Conservation (phyloP, 2,113 vertebrate genomes). For the Ophthalmolycus amberensis region DNA sequence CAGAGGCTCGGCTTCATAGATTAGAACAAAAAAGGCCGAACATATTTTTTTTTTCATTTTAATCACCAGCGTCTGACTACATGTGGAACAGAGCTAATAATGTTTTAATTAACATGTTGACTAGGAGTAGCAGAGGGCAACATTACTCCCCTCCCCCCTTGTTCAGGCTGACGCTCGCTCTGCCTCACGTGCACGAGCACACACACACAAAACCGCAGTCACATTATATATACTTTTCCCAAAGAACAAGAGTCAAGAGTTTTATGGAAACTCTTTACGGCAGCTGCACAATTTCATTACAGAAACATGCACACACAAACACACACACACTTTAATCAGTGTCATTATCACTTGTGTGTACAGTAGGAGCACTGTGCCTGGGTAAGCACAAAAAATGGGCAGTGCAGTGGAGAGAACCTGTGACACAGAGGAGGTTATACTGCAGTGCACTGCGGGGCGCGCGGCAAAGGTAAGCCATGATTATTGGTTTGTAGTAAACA, state of each 20-base stretch:
- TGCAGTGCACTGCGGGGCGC: conserved; percentile 27
- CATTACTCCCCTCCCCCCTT: conserved; percentile 37
- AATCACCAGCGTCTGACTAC: conserved; percentile 73
- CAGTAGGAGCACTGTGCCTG: neutral
- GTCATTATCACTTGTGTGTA: neutral
- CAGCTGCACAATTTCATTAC: conserved; percentile 10
- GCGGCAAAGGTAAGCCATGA: conserved; percentile 63
- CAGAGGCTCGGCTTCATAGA: conserved; percentile 62
- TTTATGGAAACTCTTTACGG: neutral
- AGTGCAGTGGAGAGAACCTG: neutral
- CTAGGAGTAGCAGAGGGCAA: conserved; percentile 69
- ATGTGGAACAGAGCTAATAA: conserved; percentile 79
- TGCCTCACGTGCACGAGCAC: conserved; percentile 7
- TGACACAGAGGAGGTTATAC: conserved; percentile 49
- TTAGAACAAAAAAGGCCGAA: conserved; percentile 67
- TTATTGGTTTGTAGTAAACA: conserved; percentile 71
- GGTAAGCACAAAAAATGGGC: neutral
- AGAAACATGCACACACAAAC: neutral
- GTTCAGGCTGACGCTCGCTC: conserved; percentile 20
- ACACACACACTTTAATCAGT: neutral
- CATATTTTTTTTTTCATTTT: conserved; percentile 68
- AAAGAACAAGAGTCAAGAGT: neutral
- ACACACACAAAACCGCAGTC: conserved; percentile 15
- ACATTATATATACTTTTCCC: neutral
- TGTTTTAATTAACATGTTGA: conserved; percentile 84